Evolutionary conservation across 2,888 invertebrate genomes (phyloP).

Genomic region (Polymixis flavicincta): DNA sequence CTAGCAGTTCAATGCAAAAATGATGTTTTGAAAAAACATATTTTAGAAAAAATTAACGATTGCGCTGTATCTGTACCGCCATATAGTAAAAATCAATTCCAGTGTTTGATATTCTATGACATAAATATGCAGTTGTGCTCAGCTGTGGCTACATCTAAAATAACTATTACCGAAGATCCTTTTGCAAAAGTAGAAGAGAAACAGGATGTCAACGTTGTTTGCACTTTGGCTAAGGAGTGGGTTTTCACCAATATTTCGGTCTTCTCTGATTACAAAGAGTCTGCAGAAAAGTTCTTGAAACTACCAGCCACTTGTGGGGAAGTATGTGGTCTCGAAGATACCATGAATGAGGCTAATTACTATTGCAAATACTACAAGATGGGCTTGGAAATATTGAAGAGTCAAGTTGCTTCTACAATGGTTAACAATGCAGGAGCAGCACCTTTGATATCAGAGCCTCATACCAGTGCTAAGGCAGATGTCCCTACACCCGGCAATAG

Average conservation of each 20-base stretch:
- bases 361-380: conserved; percentile 85
- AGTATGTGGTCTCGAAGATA: conserved; percentile 76
- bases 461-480: conserved; percentile 37
- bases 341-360: conserved; percentile 76
- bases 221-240: conserved; percentile 77
- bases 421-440: conserved; percentile 39
- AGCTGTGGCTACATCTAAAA: conserved; percentile 67
- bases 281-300: conserved; percentile 72
- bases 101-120: conserved; percentile 85
- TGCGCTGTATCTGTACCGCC: conserved; percentile 74
- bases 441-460: conserved; percentile 34
- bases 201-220: conserved; percentile 75
- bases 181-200: conserved; percentile 69
- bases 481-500: conserved; percentile 33
- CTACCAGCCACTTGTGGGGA: conserved; percentile 73
- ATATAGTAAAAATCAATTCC: conserved; percentile 72
- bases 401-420: conserved; percentile 37
- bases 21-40: conserved; percentile 73
- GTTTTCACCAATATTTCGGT: conserved; percentile 72
- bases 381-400: conserved; percentile 73
- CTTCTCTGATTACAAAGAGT: conserved; percentile 69
- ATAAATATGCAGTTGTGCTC: conserved; percentile 82
- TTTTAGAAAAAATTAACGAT: conserved; percentile 71
- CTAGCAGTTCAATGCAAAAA: conserved; percentile 78
- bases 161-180: conserved; percentile 71